Conservation (phyloP, 2,797 vertebrate species). For the Onychomys arenicola region DNA sequence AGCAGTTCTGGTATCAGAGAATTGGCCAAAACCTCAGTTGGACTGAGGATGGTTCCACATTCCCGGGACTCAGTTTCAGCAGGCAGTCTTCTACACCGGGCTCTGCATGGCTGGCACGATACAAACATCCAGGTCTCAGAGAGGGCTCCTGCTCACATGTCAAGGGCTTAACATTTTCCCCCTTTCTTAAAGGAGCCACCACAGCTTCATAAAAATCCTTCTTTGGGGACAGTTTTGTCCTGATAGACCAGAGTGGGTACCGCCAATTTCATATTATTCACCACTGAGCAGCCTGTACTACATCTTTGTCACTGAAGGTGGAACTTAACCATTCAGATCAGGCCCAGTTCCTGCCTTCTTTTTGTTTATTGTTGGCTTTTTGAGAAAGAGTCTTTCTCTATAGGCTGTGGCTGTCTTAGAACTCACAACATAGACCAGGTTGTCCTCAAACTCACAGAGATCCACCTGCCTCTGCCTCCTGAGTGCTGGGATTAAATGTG, state of each 20-base stretch:
- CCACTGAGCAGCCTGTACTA: accelerated
- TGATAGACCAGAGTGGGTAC: neutral
- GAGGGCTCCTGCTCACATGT: neutral
- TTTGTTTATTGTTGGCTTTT: neutral
- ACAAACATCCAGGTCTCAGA: accelerated
- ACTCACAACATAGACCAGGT: neutral
- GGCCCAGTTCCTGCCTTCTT: neutral
- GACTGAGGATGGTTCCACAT: accelerated
- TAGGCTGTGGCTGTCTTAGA: neutral
- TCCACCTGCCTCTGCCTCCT: neutral
- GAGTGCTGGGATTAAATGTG: neutral
- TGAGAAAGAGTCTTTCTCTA: neutral
- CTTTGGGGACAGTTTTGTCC: neutral
- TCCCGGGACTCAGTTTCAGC: accelerated
- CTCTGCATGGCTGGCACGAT: accelerated
- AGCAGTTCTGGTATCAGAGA: neutral
- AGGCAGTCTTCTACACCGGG: accelerated
- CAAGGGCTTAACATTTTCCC: accelerated
- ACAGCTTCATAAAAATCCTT: neutral
- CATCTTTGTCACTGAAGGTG: neutral
- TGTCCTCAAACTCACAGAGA: neutral
- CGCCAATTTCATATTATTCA: accelerated
- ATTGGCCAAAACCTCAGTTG: neutral
- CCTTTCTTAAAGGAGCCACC: neutral
- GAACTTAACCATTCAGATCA: accelerated